phyloP scores from a whole-genome alignment of 2,888 invertebrate species.

The Mechanitis mazaeus region DNA sequence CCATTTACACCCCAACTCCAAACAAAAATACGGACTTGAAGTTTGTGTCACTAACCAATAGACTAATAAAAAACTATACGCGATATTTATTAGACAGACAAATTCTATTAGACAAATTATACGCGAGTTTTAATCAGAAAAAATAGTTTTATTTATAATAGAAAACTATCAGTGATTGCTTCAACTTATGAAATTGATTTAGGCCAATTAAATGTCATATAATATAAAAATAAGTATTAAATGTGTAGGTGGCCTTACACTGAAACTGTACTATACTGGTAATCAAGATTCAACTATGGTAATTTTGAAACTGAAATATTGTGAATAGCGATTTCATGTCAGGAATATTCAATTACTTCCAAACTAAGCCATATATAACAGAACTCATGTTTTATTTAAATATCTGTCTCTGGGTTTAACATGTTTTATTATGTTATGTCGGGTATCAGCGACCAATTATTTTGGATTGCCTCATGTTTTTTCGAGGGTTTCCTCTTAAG shows the following conservation, averaged over 20 bases:
- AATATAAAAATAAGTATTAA: background rate
- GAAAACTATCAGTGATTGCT: too few relatives aligned
- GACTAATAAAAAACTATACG: too few relatives aligned
- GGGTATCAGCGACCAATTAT: background rate
- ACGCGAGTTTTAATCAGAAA: too few relatives aligned
- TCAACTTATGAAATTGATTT: too few relatives aligned
- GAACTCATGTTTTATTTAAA: constrained; percentile 19
- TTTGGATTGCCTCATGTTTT: background rate
- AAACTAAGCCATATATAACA: constrained; percentile 12
- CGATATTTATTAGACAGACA: too few relatives aligned
- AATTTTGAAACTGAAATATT: constrained; percentile 46
- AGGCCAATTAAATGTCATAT: too few relatives aligned
- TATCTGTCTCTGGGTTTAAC: constrained; percentile 6
- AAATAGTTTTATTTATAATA: too few relatives aligned
- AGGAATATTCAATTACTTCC: constrained; percentile 24
- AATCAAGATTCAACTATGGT: constrained; percentile 72
- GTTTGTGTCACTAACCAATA: too few relatives aligned
- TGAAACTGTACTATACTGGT: constrained; percentile 56
- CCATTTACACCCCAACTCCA: too few relatives aligned
- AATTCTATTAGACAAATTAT: too few relatives aligned
- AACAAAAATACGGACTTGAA: too few relatives aligned
- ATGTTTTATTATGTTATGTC: background rate
- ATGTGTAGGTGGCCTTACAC: background rate
- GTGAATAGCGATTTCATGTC: constrained; percentile 20
- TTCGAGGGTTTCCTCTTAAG: too few relatives aligned